Conservation (phyloP, 2,113 vertebrate genomes). For the Cynocephalus volans region DNA sequence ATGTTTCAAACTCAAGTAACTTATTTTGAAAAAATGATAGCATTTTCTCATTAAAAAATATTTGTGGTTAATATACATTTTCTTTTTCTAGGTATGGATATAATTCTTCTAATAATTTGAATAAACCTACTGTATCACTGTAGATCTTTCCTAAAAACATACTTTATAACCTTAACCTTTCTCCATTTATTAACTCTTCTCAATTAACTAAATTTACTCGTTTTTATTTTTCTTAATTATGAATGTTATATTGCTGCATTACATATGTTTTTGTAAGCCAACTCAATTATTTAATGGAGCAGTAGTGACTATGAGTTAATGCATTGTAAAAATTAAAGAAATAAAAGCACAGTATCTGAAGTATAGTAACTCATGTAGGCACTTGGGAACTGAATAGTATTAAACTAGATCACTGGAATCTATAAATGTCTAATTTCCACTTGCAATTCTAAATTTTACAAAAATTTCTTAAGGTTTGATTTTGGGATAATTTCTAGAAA, state of each 20-base stretch:
- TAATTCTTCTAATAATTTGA: background rate
- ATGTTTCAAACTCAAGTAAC: background rate
- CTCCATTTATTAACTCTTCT: background rate
- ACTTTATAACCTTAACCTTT: background rate
- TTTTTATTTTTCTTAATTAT: background rate
- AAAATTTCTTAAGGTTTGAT: background rate
- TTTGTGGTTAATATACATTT: background rate
- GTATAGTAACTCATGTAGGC: background rate
- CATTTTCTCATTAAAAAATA: background rate
- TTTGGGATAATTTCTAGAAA: background rate
- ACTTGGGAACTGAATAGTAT: background rate
- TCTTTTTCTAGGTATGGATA: background rate
- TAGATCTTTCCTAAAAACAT: background rate
- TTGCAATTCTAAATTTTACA: background rate
- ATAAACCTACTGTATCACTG: background rate
- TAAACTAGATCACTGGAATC: background rate
- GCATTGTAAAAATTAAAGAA: background rate
- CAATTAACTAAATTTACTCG: background rate
- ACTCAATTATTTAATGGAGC: background rate
- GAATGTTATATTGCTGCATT: background rate
- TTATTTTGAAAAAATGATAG: conserved; percentile 6
- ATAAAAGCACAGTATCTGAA: background rate
- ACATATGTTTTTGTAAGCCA: background rate
- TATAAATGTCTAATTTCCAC: background rate
- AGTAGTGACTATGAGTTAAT: background rate